These are phyloP conservation scores for Sabatieria punctata DNA, from an alignment of 2,888 invertebrate genomes.

Conservation along the genomic window DNA sequence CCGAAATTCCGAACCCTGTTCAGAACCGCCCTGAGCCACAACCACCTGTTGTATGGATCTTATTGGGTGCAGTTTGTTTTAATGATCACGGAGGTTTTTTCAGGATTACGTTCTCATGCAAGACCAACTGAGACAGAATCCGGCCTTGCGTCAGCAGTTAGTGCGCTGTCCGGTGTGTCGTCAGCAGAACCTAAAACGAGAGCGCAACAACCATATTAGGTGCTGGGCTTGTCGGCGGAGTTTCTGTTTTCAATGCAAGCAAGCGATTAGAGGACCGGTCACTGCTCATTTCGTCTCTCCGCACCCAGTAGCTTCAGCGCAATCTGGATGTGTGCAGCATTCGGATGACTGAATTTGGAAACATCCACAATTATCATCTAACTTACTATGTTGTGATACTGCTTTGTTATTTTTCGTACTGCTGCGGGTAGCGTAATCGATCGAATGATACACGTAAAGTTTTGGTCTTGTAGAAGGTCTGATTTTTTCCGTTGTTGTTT, in stretches of 20 bases:
- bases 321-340: neutral
- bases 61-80: too few relatives aligned
- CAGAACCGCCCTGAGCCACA: too few relatives aligned
- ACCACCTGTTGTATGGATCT: too few relatives aligned
- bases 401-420: too few relatives aligned
- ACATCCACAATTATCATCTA: too few relatives aligned
- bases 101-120: neutral
- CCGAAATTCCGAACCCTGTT: too few relatives aligned
- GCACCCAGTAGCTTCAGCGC: too few relatives aligned
- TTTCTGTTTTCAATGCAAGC: neutral
- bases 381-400: too few relatives aligned
- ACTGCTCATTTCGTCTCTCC: neutral
- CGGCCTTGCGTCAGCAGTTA: neutral
- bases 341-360: constrained; percentile 2
- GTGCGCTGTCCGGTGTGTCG: neutral
- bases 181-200: neutral
- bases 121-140: neutral
- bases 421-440: too few relatives aligned
- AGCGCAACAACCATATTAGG: constrained; percentile 4
- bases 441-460: too few relatives aligned
- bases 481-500: too few relatives aligned
- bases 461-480: too few relatives aligned
- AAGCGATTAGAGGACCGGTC: neutral
- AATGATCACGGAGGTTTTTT: neutral
- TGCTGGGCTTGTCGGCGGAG: constrained; percentile 4